Percentiles rank a stretch among this genome's conserved stretches.
Conservation (phyloP, 2,113 vertebrate species). For the Rutilus rutilus region DNA sequence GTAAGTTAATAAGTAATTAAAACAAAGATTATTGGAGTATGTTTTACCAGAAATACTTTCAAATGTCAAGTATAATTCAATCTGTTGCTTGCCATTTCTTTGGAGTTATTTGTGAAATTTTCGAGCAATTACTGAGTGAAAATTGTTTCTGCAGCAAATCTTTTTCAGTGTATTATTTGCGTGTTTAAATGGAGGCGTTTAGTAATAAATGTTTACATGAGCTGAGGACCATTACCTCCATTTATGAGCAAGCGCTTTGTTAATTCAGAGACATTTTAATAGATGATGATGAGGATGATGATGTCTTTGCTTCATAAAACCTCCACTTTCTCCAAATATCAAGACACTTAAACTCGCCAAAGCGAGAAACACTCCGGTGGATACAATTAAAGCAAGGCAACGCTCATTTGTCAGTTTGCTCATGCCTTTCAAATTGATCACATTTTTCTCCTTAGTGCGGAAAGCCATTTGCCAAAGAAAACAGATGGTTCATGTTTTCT, state of each 20-base stretch:
- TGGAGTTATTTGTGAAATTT: not conserved
- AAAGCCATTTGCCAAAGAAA: slow-evolving; percentile 51
- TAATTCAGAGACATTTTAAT: slow-evolving; percentile 42
- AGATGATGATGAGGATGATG: slow-evolving; percentile 36
- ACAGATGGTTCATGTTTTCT: slow-evolving; percentile 59
- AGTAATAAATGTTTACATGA: slow-evolving; percentile 48
- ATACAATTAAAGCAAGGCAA: slow-evolving; percentile 70
- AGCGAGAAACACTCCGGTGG: slow-evolving; percentile 64
- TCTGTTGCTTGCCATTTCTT: not conserved
- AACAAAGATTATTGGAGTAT: too few species aligned
- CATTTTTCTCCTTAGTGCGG: slow-evolving; percentile 31
- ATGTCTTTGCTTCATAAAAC: slow-evolving; percentile 48
- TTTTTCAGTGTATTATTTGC: slow-evolving; percentile 14
- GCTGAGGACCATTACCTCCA: slow-evolving; percentile 42
- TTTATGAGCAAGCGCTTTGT: slow-evolving; percentile 26
- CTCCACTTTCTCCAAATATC: slow-evolving; percentile 62
- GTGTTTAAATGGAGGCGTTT: slow-evolving; percentile 24
- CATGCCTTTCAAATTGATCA: slow-evolving; percentile 71
- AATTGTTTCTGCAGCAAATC: not conserved
- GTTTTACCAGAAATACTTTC: too few species aligned
- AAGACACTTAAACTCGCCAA: slow-evolving; percentile 64
- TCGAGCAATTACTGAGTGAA: not conserved
- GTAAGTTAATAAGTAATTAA: too few species aligned
- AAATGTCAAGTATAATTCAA: too few species aligned
- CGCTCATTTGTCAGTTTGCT: slow-evolving; percentile 69